Conservation (phyloP, 2,888 invertebrate species). For the Lasioglossum villosulum region DNA sequence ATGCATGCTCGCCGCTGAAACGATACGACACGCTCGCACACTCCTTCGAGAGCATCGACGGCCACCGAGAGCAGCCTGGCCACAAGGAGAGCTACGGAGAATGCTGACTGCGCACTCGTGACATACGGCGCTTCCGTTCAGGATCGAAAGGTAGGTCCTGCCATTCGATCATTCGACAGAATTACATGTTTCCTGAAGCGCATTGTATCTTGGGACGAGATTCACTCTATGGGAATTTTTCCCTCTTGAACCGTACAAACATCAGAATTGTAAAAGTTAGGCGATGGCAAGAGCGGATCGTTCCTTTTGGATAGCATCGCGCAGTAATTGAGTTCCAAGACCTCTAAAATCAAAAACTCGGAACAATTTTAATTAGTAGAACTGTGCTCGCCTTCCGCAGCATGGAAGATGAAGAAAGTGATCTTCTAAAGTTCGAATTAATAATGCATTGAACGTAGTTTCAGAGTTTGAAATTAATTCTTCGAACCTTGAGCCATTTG, state of each 20-base stretch:
- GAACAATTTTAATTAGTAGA: neutral
- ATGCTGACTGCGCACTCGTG: slow-evolving; percentile 77
- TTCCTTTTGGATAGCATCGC: neutral
- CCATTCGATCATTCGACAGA: neutral
- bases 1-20: slow-evolving; percentile 21
- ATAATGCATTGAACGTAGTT: neutral
- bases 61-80: slow-evolving; percentile 26
- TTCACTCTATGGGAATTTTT: neutral
- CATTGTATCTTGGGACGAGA: neutral
- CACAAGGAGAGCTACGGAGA: slow-evolving; percentile 53
- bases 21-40: slow-evolving; percentile 20
- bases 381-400: neutral
- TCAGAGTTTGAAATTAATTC: neutral
- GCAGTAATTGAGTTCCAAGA: neutral
- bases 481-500: neutral
- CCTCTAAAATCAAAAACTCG: neutral
- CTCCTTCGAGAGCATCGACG: neutral
- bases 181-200: neutral
- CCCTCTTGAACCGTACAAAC: neutral
- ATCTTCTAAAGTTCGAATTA: neutral
- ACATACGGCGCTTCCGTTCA: slow-evolving; percentile 78
- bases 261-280: neutral
- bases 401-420: neutral
- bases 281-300: neutral
- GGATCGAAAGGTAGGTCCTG: slow-evolving; percentile 73